phyloP scores from a whole-genome alignment of 1,140 invertebrate species.

The Leguminivora glycinivorella region DNA sequence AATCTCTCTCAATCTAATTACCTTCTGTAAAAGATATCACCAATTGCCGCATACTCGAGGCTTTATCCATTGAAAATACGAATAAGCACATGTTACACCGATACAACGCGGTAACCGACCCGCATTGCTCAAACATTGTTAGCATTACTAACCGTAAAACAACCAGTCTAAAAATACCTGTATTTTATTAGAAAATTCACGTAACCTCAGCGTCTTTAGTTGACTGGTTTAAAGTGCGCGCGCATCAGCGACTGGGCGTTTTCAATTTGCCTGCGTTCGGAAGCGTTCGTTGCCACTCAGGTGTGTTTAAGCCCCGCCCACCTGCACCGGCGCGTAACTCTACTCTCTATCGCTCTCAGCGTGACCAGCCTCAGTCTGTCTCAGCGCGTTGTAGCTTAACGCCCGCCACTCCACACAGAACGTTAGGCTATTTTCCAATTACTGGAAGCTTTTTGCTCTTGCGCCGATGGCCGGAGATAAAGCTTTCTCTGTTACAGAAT shows the following conservation, averaged over 20 bases:
- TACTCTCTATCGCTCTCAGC: conserved; percentile 43
- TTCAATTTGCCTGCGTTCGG: conserved; percentile 55
- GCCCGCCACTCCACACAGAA: conserved; percentile 60
- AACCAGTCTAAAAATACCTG: conserved; percentile 38
- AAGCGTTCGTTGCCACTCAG: conserved; percentile 54
- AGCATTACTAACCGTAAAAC: conserved; percentile 42
- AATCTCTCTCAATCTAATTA: conserved; percentile 40
- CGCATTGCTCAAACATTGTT: conserved; percentile 49
- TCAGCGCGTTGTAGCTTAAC: conserved; percentile 39
- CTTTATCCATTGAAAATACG: conserved; percentile 43
- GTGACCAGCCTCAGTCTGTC: conserved; percentile 45
- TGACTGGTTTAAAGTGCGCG: conserved; percentile 38
- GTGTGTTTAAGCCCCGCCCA: conserved; percentile 53
- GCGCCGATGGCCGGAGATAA: conserved; percentile 58
- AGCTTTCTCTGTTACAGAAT: conserved; percentile 62
- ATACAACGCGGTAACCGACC: conserved; percentile 40
- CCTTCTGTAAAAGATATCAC: conserved; percentile 45
- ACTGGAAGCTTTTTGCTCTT: conserved; percentile 70
- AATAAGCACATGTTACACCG: conserved; percentile 40
- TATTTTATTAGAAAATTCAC: conserved; percentile 31
- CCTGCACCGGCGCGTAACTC: conserved; percentile 45
- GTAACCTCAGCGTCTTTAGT: conserved; percentile 44
- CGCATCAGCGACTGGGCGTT: conserved; percentile 63
- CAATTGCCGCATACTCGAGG: conserved; percentile 42
- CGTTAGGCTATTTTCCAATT: conserved; percentile 70